These are phyloP conservation scores for Onychostruthus taczanowskii DNA, from an alignment of 2,113 vertebrate species.

Conservation along the genomic window DNA sequence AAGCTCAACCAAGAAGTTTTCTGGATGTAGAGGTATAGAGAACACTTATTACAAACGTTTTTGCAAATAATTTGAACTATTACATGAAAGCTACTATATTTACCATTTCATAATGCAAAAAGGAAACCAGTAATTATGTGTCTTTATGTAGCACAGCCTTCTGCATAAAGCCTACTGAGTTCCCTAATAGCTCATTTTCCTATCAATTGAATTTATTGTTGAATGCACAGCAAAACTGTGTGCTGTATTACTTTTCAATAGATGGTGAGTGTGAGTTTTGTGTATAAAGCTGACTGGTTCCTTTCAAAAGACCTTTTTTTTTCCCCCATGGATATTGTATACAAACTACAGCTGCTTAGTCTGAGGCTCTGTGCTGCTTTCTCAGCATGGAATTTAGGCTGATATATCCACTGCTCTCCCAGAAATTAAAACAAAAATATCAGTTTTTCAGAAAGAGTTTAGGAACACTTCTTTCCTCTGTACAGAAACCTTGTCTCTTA, in stretches of 20 bases:
- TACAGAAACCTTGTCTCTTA: not conserved
- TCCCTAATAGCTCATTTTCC: not conserved
- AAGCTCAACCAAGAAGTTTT: slow-evolving; percentile 91
- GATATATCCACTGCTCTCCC: not conserved
- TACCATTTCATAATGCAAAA: not conserved
- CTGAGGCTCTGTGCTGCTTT: not conserved
- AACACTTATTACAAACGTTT: not conserved
- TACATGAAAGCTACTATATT: not conserved
- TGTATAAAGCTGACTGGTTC: not conserved
- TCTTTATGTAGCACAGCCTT: not conserved
- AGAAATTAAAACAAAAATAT: not conserved
- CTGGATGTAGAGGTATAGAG: slow-evolving; percentile 92
- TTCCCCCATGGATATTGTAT: not conserved
- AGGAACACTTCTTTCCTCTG: not conserved
- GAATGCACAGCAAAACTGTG: not conserved
- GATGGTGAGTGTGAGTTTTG: not conserved
- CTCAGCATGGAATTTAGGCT: not conserved
- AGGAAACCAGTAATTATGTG: not conserved
- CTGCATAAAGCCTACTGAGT: not conserved
- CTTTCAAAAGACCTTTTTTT: not conserved
- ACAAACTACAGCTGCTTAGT: not conserved
- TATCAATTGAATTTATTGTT: not conserved
- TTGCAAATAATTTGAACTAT: not conserved
- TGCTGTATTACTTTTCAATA: not conserved
- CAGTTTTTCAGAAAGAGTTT: not conserved